Evolutionary conservation across 2,888 invertebrate genomes (phyloP), one percentile per base, ranked within the genome.

Genomic region (Chaetoderma sp.): DNA sequence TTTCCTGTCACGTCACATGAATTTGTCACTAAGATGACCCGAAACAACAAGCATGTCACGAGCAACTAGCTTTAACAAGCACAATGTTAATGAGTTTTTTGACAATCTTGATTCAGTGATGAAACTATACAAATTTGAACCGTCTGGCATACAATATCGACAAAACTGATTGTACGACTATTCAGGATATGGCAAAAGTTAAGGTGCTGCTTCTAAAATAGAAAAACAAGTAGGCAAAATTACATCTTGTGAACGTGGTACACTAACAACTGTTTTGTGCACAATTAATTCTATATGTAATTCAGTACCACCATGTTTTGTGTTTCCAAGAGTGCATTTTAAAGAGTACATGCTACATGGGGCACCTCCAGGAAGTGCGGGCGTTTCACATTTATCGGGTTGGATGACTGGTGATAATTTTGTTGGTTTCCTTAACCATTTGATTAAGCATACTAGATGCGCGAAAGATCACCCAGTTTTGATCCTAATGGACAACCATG

Each of bases 401-500:
- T 62, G 66, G 66, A 62, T 81, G 73, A 66, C 68, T 23, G 66
- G 36, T 62, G 73, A 71, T 0, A 36, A 30, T 8, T 62, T 62
- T 28, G 2, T 57, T 1, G 30, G 2, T 16, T 65, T 23, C 23
- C n/a, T 78, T 62, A 71, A 73, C 63, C 76, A 82, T 69, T 81
- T 82, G 63, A 67, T 75, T 5, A 63, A 75, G 52, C 70, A 71
- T 70, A 64, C 58, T 49, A 74, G 63, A 45, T 74, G 76, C 45
- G 67, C 71, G 13, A 72, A 71, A 54, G 76, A 77, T n/a, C 67
- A 73, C 30, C 72, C 65, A 57, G 77, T 56, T 74, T 71, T 73
- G 27, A 36, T 79, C 55, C 47, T 78, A 21, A 62, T 81, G 36
- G 81, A 81, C 65, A 80, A 81, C 60, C 77, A 82, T 57, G 62